Percentiles rank a stretch among this genome's conserved stretches.
These are phyloP conservation scores for Sycophaga agraensis DNA, from an alignment of 1,140 invertebrate genomes.

Conservation along the genomic window DNA sequence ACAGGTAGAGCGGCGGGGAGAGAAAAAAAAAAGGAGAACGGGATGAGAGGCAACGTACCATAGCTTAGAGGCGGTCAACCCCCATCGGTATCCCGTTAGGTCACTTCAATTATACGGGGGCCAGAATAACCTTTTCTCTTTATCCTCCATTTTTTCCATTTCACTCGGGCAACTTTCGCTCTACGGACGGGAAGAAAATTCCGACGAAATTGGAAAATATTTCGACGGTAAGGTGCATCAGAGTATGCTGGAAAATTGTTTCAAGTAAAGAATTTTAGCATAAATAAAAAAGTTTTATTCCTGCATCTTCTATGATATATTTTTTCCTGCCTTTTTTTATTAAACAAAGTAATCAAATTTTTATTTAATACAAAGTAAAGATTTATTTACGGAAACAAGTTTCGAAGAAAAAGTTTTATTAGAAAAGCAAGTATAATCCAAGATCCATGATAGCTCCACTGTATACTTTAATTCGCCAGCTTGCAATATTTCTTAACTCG, in stretches of 20 bases:
- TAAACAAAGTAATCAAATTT: too few species aligned
- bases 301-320: too few species aligned
- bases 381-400: too few species aligned
- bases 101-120: conserved; percentile 29
- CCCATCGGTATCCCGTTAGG: conserved; percentile 46
- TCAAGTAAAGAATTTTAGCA: not conserved
- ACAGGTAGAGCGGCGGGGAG: not conserved
- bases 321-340: too few species aligned
- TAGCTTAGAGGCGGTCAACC: not conserved
- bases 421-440: not conserved
- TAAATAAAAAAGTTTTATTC: too few species aligned
- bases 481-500: too few species aligned
- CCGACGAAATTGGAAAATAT: conserved; percentile 7
- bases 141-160: not conserved
- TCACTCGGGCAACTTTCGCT: not conserved
- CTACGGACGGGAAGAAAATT: not conserved
- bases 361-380: too few species aligned
- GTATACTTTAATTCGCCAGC: too few species aligned
- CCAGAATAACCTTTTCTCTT: conserved; percentile 2
- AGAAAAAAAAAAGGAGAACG: not conserved
- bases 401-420: not conserved
- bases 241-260: not conserved
- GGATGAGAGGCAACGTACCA: not conserved
- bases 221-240: not conserved
- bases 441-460: too few species aligned